Evolutionary conservation across 2,888 invertebrate species (phyloP), one percentile per base, ranked within the genome.

Genomic region (Ochropacha duplaris): DNA sequence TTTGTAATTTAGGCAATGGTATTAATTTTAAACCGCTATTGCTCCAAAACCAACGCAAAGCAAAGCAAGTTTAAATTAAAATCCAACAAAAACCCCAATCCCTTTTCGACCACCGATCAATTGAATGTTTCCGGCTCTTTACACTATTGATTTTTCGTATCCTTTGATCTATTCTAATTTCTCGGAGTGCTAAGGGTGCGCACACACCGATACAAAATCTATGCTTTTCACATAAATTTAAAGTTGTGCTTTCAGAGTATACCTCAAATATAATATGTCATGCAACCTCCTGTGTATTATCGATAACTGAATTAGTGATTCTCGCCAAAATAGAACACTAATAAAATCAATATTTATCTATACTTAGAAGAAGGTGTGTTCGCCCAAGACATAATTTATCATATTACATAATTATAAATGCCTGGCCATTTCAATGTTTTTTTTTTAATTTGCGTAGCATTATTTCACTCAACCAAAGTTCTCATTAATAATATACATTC

Each of bases 21-120:
- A 57, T 50, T 31, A 74, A 74, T 73, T 76, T 72, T 73, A 71
- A 73, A 59, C 65, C 65, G 51, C 51, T 57, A 65, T 60, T 59
- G 31, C 19, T 64, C 59, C 56, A 63, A 69, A 73, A 69, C 64
- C 69, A 57, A 66, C 61, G 68, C 60, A 71, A 76, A 79, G 72
- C 74, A 74, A 79, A 79, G 71, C 73, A 84, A 84, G 74, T 87
- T 87, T 82, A 85, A 88, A 84, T 88, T 87, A 87, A 86, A 89
- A 84, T 83, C 77, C 81, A 81, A 83, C 86, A 83, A 86, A 86
- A 84, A 81, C 86, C 81, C 76, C 65, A 81, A 83, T 72, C 83
- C 86, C 83, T 82, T 87, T 84, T 74, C 78, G 75, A 79, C 71
- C 79, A 76, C 78, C 76, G 80, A 79, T 83, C 85, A 83, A 78